Conservation (phyloP, 2,888 invertebrate species). For the Calephelis perditalis region DNA sequence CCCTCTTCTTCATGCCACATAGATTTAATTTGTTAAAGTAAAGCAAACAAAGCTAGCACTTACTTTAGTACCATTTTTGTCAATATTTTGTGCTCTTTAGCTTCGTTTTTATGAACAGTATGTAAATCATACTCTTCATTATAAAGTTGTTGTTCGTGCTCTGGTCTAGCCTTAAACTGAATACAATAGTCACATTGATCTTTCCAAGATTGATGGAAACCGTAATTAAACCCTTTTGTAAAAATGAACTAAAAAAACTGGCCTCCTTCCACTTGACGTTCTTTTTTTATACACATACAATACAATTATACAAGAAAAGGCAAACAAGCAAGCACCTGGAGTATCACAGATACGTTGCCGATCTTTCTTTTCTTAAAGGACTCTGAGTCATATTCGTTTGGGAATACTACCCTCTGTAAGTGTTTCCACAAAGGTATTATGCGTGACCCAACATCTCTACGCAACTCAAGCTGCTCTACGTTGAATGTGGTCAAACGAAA, state of each 20-base stretch:
- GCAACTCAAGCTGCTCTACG: too few relatives aligned
- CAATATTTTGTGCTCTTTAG: background rate
- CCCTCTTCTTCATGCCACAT: slow-evolving; percentile 10
- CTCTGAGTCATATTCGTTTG: too few relatives aligned
- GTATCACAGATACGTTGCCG: too few relatives aligned
- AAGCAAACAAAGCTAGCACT: background rate
- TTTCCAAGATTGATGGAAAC: slow-evolving; percentile 24
- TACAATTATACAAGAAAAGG: too few relatives aligned
- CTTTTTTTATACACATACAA: too few relatives aligned
- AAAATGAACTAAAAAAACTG: slow-evolving; percentile 23
- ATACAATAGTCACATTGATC: slow-evolving; percentile 24
- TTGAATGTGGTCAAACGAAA: too few relatives aligned
- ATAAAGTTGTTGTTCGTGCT: slow-evolving; percentile 16
- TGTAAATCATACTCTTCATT: slow-evolving; percentile 29
- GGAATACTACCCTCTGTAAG: too few relatives aligned
- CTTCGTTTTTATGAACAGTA: slow-evolving; percentile 12
- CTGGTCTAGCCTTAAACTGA: slow-evolving; percentile 19
- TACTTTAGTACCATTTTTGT: background rate
- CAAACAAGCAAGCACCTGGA: too few relatives aligned
- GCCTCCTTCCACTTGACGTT: slow-evolving; percentile 19
- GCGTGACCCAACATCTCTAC: too few relatives aligned
- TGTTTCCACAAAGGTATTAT: too few relatives aligned
- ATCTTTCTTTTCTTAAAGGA: too few relatives aligned
- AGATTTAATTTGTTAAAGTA: too few relatives aligned
- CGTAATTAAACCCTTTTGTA: slow-evolving; percentile 24